phyloP scores from a whole-genome alignment of 2,113 vertebrate genomes.

The Antechinus flavipes region DNA sequence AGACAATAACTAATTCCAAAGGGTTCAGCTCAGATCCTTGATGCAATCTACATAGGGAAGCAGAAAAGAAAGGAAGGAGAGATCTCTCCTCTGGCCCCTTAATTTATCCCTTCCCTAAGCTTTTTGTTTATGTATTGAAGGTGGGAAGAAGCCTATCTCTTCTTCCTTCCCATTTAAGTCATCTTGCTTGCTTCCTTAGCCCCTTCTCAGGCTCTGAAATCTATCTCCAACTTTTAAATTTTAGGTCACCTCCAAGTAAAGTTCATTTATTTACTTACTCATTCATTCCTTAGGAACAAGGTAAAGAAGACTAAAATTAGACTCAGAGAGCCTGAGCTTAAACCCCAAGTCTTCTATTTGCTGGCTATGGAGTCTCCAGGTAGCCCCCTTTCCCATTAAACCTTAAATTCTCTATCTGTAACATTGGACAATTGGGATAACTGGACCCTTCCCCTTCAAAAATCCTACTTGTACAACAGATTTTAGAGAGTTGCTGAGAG shows the following conservation, averaged over 20 bases:
- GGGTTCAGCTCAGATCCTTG: neutral
- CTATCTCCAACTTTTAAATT: neutral
- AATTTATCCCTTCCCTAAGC: too few relatives aligned
- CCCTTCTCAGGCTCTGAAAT: neutral
- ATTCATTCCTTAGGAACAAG: neutral
- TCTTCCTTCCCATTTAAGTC: neutral
- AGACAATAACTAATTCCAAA: neutral
- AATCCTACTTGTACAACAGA: neutral
- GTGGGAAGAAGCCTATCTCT: neutral
- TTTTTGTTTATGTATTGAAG: neutral
- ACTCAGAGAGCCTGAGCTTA: neutral
- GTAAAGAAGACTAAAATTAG: neutral
- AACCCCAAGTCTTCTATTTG: neutral
- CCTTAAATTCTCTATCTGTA: neutral
- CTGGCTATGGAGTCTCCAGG: neutral
- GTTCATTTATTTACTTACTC: neutral
- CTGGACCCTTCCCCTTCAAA: neutral
- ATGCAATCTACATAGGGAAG: neutral
- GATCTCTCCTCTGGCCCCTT: neutral
- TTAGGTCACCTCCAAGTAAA: neutral
- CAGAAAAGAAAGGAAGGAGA: neutral
- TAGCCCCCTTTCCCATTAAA: neutral
- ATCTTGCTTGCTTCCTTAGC: neutral
- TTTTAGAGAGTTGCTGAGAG: neutral
- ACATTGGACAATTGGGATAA: neutral